Percentiles rank a stretch among this genome's conserved stretches.
Evolutionary conservation across 1,140 invertebrate species (phyloP).

Genomic region (Apolygus lucorum): DNA sequence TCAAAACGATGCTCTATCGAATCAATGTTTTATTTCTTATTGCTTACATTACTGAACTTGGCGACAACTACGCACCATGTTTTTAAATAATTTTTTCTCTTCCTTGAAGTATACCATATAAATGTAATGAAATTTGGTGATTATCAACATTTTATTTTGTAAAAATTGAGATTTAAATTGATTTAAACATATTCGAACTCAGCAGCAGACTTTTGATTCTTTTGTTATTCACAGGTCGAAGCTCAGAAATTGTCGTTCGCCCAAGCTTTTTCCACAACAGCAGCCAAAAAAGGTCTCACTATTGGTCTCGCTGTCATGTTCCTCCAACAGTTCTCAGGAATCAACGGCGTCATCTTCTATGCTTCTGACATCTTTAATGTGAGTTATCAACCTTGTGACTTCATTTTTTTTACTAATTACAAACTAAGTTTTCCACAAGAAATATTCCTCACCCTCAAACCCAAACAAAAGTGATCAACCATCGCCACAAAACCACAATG

Average conservation of each 20-base stretch:
- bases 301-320: conserved; percentile 70
- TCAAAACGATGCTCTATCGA: no score
- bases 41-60: no score
- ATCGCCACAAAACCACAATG: no score
- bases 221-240: not conserved
- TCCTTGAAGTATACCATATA: not conserved
- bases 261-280: conserved; percentile 48
- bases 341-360: conserved; percentile 81
- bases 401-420: no score
- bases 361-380: conserved; percentile 59
- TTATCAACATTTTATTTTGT: not conserved
- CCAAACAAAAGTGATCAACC: no score
- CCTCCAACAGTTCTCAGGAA: conserved; percentile 76
- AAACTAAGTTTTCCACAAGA: no score
- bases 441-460: no score
- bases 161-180: not conserved
- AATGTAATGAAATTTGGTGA: not conserved
- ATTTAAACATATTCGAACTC: no score
- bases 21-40: no score
- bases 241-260: conserved; percentile 35
- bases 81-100: no score
- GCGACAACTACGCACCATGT: no score
- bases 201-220: no score
- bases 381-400: conserved; percentile 31
- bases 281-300: conserved; percentile 55